Evolutionary conservation across 2,113 vertebrate species (phyloP), one percentile per base, ranked within the genome.

Genomic region (Triplophysa tibetana): DNA sequence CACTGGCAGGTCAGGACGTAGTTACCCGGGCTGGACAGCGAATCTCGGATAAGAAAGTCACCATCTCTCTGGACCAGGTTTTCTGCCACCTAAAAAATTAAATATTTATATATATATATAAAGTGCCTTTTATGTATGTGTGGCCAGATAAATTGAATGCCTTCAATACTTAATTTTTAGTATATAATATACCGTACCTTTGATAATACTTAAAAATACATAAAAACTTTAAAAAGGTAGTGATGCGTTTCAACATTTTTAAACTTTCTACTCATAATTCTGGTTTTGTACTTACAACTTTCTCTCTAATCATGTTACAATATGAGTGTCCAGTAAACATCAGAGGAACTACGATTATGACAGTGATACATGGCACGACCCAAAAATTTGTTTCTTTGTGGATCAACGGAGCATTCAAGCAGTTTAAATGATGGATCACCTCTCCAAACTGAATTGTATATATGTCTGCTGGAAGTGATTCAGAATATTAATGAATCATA

Each of bases 1-100:
- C 98, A 99, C 82, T 98, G 97, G 85, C 95, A 97, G 70, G 98
- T 99, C 88, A 99, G 93, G 82, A 99, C 98, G 2, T 96, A 98
- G 89, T 94, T 95, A 54, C 97, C 97, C 2, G 95, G 98, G 84
- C 95, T 97, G 79, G 97, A 98, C 79, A 98, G 89, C 2, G 96
- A 99, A 87, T 98, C 96, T 0, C 98, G 93, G 8, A 99, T 93
- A 88, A 99, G 89, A 90, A 99, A 99, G 85, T 99, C 98, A 33
- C 98, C 98, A 23, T 99, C 98, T 54, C 97, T 92, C 89, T 95
- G 95, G 86, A 99, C 85, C 0, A 96, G 87, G 89, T 86, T 90
- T 89, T 99, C 98, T 26, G 96, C 94, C 54, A 98, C 95, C 98
- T 99, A 85, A n/a, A n/a, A n/a, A n/a, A n/a, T n/a, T n/a, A n/a